Base-by-base conservation (phyloP, 2,888 invertebrate species). In the Melieria picta region DNA sequence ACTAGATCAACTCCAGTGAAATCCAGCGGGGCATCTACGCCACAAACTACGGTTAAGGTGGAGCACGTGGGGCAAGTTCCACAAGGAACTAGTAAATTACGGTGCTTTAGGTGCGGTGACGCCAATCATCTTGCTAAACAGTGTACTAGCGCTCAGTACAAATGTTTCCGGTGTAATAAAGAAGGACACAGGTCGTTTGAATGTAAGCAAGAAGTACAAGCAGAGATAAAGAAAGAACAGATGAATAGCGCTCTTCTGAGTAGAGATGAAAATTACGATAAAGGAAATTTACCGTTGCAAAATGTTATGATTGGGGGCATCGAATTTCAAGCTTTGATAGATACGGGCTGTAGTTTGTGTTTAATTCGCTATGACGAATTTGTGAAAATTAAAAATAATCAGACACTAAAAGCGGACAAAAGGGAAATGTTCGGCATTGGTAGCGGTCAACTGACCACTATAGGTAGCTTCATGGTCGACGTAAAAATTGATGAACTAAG, bases 301-400 rank as follows among this genome's bases (percentile, higher is more conserved):
- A 63, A 10, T 6, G 11, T 58, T n/a, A 1, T n/a, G 4, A 48
- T 57, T 13, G 57, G 45, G 43, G 48, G 58, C 7, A 5, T 55
- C 6, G 57, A 11, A 3, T 30, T 75, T 16, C 71, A 71, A 16
- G 71, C 74, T 11, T 52, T 75, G 16, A 47, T 75, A 4, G 74
- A 75, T n/a, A 74, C 75, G 0, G 75, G 72, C 4, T 69, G 75
- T 16, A 69, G 72, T 61, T 13, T 74, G 4, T 69, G 63, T 68
- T 42, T 73, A 5, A 55, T 75, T 3, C 67, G 72, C 1, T 66
- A 30, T 30, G 30, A 30, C 30, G 30, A 30, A 30, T 30, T 30
- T 30, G 30, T 30, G 30, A 30, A 30, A 30, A 30, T 30, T 3
- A 30, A 30, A 30, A 30, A 30, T 30, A 30, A 30, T 30, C 30